Evolutionary conservation across 2,113 vertebrate species (phyloP).

Genomic region (Mirounga angustirostris): DNA sequence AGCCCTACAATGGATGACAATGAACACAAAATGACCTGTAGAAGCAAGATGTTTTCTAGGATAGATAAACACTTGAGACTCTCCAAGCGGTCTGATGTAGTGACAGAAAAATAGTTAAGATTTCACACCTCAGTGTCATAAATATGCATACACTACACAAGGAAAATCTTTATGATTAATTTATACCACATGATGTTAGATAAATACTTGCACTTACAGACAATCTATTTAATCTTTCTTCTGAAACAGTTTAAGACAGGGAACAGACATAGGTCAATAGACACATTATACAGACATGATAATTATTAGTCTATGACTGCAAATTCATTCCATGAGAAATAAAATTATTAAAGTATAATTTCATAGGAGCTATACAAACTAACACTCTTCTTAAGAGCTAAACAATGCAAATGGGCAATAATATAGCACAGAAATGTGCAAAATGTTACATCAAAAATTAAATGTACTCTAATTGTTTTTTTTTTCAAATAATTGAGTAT

Average conservation of each 20-base stretch:
- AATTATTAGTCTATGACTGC: neutral
- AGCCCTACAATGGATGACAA: neutral
- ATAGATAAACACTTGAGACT: neutral
- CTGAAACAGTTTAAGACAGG: neutral
- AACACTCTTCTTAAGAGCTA: neutral
- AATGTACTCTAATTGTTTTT: neutral
- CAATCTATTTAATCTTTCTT: neutral
- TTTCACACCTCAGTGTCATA: neutral
- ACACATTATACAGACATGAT: neutral
- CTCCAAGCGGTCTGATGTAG: neutral
- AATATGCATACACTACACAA: neutral
- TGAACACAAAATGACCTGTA: neutral
- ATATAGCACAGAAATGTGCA: neutral
- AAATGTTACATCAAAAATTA: neutral
- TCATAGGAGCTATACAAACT: neutral
- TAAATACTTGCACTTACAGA: neutral
- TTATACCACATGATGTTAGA: neutral
- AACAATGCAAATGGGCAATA: neutral
- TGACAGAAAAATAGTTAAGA: neutral
- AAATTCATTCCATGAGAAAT: neutral
- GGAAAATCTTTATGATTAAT: neutral
- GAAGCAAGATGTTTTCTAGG: neutral
- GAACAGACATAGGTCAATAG: neutral
- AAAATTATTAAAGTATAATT: neutral
- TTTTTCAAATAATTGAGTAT: no score